Evolutionary conservation across 92 coral and sea anemone species (phyloP), one percentile per base, ranked within the genome.

Genomic region (Palythoa heliodiscus): DNA sequence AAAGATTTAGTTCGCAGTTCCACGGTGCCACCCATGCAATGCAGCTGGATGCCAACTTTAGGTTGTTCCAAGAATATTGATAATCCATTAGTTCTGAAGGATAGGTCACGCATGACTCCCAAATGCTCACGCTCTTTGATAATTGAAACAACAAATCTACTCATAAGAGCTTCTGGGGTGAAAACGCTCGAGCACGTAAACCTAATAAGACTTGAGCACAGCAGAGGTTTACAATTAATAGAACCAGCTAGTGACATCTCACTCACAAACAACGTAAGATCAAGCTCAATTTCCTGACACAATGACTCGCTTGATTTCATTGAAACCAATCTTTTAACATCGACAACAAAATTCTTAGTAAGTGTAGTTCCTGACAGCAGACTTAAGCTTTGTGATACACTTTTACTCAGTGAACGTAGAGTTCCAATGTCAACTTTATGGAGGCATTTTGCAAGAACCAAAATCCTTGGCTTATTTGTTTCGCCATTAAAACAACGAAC

Each of bases 371-470:
- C 55, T 8, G 22, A 48, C 3, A 43, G 66, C 22, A 66, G 8
- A 47, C 84, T 80, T 5, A 80, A 38, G 64, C 84, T 64, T 13
- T 80, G 73, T 48, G 74, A 80, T n/a, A 66, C 24, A 23, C 29
- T 79, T 64, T 7, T 19, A n/a, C 83, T 35, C 11, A 79, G 11
- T 22, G 19, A 40, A 0, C 58, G 55, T 61, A 79, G 29, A 15
- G 43, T 38, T 64, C 63, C 83, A 63, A 64, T 64, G 22, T 79
- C 83, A 40, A 79, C 29, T 24, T 79, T 68, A 79, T 63, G 58
- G 9, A 12, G 38, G 23, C 84, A 79, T 14, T 52, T 79, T 79
- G 84, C 84, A 79, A 79, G 60, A 66, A 38, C 72, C 10, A 64
- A 52, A 11, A 79, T 11, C n/a, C 37, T 79, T n/a, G 1, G 22